Evolutionary conservation across 2,888 invertebrate genomes (phyloP).

Genomic region (Mythimna pallens): DNA sequence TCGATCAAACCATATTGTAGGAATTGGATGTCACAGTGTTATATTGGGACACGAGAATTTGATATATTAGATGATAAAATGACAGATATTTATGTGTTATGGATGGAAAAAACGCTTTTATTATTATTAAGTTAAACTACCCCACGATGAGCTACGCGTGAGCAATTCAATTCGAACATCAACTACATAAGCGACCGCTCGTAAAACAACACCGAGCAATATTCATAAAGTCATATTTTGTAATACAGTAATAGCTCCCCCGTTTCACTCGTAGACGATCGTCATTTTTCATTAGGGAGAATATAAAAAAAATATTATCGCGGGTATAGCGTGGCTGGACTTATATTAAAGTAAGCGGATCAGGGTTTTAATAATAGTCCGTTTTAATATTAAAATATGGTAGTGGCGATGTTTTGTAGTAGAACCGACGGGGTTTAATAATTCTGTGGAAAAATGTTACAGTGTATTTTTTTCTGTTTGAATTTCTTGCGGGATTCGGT

Average conservation of each 20-base stretch:
- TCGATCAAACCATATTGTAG: too few relatives aligned
- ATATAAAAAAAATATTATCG: constrained; percentile 60
- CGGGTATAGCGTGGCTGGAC: constrained; percentile 43
- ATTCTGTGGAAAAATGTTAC: constrained; percentile 33
- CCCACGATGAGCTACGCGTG: constrained; percentile 25
- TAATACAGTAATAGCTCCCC: constrained; percentile 46
- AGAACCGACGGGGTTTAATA: constrained; percentile 33
- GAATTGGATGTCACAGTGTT: too few relatives aligned
- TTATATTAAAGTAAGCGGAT: constrained; percentile 60
- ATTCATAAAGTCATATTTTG: constrained; percentile 58
- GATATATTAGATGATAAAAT: background rate
- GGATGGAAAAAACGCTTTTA: background rate
- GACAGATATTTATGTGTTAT: too few relatives aligned
- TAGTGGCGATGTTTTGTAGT: constrained; percentile 46
- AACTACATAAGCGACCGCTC: constrained; percentile 27
- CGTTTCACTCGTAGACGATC: constrained; percentile 44
- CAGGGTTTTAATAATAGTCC: constrained; percentile 57
- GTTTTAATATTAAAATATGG: constrained; percentile 56
- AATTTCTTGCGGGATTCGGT: constrained; percentile 6
- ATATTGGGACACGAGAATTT: too few relatives aligned
- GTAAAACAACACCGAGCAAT: constrained; percentile 50
- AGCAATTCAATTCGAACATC: constrained; percentile 43
- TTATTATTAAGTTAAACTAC: constrained; percentile 14
- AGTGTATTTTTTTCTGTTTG: constrained; percentile 19
- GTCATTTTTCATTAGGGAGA: constrained; percentile 60